Evolutionary conservation across 2,888 invertebrate genomes (phyloP).

Genomic region (Monopis laevigella): DNA sequence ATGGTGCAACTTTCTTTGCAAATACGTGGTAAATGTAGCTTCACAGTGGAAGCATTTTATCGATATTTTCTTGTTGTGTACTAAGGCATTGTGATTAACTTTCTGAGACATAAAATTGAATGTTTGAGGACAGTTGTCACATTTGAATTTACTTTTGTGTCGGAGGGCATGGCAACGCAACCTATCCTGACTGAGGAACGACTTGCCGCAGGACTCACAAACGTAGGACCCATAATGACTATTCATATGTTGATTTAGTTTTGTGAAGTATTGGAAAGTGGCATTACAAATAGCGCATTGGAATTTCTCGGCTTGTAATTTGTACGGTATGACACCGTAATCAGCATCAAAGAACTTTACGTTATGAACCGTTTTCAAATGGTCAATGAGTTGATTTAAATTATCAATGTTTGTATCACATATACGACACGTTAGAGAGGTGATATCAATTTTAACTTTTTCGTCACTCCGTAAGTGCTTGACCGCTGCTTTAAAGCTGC

Average conservation of each 20-base stretch:
- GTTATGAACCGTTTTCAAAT: conserved; percentile 32
- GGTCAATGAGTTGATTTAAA: conserved; percentile 30
- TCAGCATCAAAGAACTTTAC: conserved; percentile 31
- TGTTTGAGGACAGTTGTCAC: conserved; percentile 33
- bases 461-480: conserved; percentile 43
- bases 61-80: conserved; percentile 34
- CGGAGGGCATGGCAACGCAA: conserved; percentile 37
- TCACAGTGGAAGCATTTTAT: conserved; percentile 42
- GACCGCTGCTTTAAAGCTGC: conserved; percentile 42
- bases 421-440: conserved; percentile 29
- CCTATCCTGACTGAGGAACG: conserved; percentile 42
- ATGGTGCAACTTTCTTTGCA: conserved; percentile 38
- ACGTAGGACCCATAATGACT: conserved; percentile 43
- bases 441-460: conserved; percentile 51
- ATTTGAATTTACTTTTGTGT: conserved; percentile 39
- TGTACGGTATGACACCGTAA: conserved; percentile 46
- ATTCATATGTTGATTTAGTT: conserved; percentile 56
- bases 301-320: conserved; percentile 28
- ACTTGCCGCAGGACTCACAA: conserved; percentile 51
- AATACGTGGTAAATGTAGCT: conserved; percentile 40
- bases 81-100: conserved; percentile 33
- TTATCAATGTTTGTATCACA: conserved; percentile 28
- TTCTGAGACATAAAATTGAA: conserved; percentile 39
- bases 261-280: conserved; percentile 45
- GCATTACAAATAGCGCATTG: conserved; percentile 41